Evolutionary conservation across 2,113 vertebrate genomes (phyloP).

Genomic region (Leptobrachium leishanense): DNA sequence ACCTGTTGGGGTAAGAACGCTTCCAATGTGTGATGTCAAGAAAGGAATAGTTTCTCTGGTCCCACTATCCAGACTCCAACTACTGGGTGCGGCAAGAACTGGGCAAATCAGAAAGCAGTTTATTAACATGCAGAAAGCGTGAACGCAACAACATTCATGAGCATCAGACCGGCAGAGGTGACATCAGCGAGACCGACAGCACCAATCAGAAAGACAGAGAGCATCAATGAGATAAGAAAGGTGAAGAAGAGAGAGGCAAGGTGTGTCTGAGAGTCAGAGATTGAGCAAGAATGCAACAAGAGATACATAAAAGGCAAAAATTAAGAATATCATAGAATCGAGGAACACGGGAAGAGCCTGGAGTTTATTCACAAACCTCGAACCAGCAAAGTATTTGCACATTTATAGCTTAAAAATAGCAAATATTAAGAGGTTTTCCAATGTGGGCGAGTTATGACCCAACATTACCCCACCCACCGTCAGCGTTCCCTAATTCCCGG

Average conservation of each 20-base stretch:
- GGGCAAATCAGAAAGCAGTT: constrained; percentile 55
- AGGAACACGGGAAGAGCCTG: too few relatives aligned
- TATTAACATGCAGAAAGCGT: too few relatives aligned
- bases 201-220: constrained; percentile 5
- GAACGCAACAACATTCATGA: neutral
- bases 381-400: too few relatives aligned
- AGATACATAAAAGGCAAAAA: too few relatives aligned
- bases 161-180: neutral
- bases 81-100: constrained; percentile 72
- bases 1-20: constrained; percentile 78
- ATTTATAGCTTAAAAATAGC: too few relatives aligned
- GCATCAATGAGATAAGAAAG: neutral
- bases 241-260: neutral
- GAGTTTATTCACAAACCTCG: too few relatives aligned
- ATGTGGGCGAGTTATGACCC: too few relatives aligned
- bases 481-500: too few relatives aligned
- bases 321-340: too few relatives aligned
- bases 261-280: neutral
- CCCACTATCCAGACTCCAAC: constrained; percentile 91
- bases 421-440: too few relatives aligned
- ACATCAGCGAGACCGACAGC: neutral
- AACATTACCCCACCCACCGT: too few relatives aligned
- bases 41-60: constrained; percentile 85
- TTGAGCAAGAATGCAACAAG: constrained; percentile 38
- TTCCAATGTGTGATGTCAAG: constrained; percentile 80